Evolutionary conservation across 2,113 vertebrate species (phyloP).

Genomic region (Macrotis lagotis): DNA sequence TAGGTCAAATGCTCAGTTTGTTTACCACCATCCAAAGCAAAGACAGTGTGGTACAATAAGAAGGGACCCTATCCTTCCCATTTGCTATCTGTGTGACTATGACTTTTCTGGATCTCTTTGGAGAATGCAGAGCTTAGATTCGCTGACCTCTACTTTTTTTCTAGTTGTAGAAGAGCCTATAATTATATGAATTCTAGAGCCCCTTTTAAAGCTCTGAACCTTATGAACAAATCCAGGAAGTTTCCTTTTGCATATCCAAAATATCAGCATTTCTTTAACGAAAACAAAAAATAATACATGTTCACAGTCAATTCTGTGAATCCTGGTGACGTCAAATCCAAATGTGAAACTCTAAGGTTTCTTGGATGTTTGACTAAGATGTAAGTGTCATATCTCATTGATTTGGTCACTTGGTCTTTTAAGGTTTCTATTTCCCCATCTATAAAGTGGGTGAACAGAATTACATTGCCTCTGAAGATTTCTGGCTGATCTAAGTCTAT

Average conservation of each 20-base stretch:
- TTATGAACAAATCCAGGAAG: not conserved
- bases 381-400: not conserved
- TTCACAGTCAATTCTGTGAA: too few relatives aligned
- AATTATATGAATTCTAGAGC: not conserved
- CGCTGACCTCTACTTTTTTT: not conserved
- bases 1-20: not conserved
- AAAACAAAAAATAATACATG: not conserved
- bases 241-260: not conserved
- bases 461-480: not conserved
- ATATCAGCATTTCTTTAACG: not conserved
- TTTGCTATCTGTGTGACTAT: not conserved
- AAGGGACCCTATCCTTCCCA: fast-evolving
- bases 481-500: not conserved
- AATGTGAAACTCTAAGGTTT: not conserved
- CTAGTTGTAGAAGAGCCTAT: not conserved
- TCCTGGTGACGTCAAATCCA: too few relatives aligned
- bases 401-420: not conserved
- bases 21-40: not conserved
- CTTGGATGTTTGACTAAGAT: not conserved
- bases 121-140: not conserved
- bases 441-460: not conserved
- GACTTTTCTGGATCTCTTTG: not conserved
- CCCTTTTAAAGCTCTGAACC: not conserved
- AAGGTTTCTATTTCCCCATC: not conserved
- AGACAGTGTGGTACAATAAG: not conserved